phyloP scores from a whole-genome alignment of 2,888 invertebrate genomes.

The Clepsis dumicolana region DNA sequence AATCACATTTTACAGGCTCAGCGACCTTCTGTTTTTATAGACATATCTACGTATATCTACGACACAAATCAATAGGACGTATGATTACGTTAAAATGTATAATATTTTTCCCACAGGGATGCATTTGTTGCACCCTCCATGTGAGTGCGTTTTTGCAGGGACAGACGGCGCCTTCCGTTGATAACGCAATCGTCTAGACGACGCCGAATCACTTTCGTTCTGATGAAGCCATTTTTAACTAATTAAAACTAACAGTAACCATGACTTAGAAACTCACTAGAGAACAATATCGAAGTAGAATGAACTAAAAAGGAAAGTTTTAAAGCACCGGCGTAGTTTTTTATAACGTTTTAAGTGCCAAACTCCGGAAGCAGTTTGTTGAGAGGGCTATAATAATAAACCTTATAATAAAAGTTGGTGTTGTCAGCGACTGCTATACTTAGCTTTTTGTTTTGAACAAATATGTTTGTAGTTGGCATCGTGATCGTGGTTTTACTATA shows the following conservation, averaged over 20 bases:
- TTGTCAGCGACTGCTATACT: constrained; percentile 38
- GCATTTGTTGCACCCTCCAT: constrained; percentile 33
- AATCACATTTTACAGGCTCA: background rate
- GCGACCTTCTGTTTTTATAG: background rate
- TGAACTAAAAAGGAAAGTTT: constrained; percentile 41
- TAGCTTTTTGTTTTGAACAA: constrained; percentile 27
- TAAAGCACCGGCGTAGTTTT: constrained; percentile 45
- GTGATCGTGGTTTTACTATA: background rate
- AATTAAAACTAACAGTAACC: constrained; percentile 1
- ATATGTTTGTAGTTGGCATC: background rate
- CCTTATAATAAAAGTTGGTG: constrained; percentile 42
- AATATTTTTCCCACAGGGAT: constrained; percentile 17
- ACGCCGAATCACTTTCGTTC: constrained; percentile 40
- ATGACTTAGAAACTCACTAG: background rate
- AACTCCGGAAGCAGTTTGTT: constrained; percentile 62
- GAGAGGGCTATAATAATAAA: constrained; percentile 60
- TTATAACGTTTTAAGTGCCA: constrained; percentile 54
- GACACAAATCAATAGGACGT: constrained; percentile 6
- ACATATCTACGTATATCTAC: background rate
- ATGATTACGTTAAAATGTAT: constrained; percentile 1
- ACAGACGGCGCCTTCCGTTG: constrained; percentile 45
- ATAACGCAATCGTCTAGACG: constrained; percentile 47
- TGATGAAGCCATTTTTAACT: constrained; percentile 30
- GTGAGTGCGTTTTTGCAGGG: constrained; percentile 42
- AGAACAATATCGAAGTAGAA: constrained; percentile 18